Conservation (phyloP, 1,140 invertebrate genomes). For the Hermetia illucens region DNA sequence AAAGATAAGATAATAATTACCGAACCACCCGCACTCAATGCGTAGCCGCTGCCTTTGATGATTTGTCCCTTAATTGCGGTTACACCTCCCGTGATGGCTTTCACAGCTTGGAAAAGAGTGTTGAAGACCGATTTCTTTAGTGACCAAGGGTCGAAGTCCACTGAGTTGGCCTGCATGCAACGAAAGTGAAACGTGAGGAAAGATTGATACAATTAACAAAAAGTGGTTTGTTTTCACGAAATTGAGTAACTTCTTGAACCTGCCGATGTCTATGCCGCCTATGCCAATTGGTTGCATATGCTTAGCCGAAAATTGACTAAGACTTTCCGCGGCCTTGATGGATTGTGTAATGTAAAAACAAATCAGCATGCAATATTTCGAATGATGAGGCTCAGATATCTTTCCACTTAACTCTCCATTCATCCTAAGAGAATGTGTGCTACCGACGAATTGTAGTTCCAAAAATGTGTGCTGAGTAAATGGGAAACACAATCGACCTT, state of each 20-base stretch:
- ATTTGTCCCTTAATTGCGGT: constrained; percentile 70
- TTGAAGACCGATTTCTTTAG: constrained; percentile 66
- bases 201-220: background rate
- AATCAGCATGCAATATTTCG: no score
- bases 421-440: no score
- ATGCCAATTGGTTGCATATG: constrained; percentile 5
- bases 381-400: no score
- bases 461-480: no score
- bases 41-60: constrained; percentile 65
- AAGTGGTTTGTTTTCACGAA: background rate
- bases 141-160: constrained; percentile 51
- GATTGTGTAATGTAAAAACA: no score
- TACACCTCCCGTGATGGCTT: constrained; percentile 70
- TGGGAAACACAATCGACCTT: no score
- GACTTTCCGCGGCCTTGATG: no score
- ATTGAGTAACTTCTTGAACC: background rate
- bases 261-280: background rate
- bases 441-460: no score
- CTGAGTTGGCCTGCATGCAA: constrained; percentile 29
- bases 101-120: constrained; percentile 66
- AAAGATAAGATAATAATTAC: constrained; percentile 22
- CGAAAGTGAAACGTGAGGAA: background rate
- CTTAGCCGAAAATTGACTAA: background rate
- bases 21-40: constrained; percentile 57
- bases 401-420: no score